Evolutionary conservation across 2,888 invertebrate genomes (phyloP).

Genomic region (Melipona bicolor): DNA sequence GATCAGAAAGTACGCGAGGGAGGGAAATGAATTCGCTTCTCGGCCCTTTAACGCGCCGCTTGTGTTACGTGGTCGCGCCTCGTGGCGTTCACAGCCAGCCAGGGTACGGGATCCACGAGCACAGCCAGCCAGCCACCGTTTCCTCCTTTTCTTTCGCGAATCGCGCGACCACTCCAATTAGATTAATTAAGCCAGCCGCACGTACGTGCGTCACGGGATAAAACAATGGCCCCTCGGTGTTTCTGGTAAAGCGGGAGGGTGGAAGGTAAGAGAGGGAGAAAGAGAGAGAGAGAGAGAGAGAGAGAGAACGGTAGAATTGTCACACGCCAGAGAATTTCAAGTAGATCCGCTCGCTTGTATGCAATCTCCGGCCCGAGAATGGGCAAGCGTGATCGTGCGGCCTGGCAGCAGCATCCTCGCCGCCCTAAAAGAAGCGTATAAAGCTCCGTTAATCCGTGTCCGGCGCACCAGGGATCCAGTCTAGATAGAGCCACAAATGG

Average conservation of each 20-base stretch:
- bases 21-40: not conserved
- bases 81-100: not conserved
- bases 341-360: constrained; percentile 60
- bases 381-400: constrained; percentile 51
- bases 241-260: constrained; percentile 11
- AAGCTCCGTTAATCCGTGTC: constrained; percentile 69
- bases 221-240: constrained; percentile 64
- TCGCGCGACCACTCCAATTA: constrained; percentile 68
- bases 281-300: not conserved
- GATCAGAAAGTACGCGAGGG: constrained; percentile 27
- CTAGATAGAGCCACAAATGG: constrained; percentile 60
- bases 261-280: not conserved
- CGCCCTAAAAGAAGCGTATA: constrained; percentile 66
- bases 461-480: constrained; percentile 62
- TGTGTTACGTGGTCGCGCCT: constrained; percentile 5
- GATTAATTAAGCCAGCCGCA: constrained; percentile 71
- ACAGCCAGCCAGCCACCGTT: not conserved
- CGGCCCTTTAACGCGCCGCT: constrained; percentile 21
- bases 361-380: constrained; percentile 70
- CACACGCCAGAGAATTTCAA: constrained; percentile 69
- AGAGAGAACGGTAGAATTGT: constrained; percentile 55
- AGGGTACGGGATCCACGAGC: not conserved
- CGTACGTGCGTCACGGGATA: constrained; percentile 55
- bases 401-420: constrained; percentile 40
- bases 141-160: constrained; percentile 51